Conservation (phyloP, 1,140 invertebrate species). For the Zelostemma sp. region DNA sequence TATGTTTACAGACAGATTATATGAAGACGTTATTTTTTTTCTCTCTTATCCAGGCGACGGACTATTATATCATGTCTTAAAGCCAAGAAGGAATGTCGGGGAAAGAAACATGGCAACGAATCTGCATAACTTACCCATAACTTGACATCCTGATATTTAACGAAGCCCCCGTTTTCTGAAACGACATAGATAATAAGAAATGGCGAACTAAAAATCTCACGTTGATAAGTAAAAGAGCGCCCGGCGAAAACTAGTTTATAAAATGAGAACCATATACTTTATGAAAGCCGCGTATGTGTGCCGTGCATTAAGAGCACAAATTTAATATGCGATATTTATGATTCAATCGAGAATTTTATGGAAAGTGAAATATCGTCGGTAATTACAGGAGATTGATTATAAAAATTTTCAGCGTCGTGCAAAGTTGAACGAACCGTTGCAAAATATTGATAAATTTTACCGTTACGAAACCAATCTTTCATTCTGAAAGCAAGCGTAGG, state of each 20-base stretch:
- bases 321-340: too few relatives aligned
- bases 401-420: too few relatives aligned
- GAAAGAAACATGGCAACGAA: background rate
- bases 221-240: background rate
- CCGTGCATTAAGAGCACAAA: too few relatives aligned
- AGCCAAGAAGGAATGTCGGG: background rate
- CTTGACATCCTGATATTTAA: background rate
- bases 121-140: background rate
- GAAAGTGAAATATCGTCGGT: too few relatives aligned
- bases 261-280: background rate
- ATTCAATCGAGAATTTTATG: too few relatives aligned
- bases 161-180: background rate
- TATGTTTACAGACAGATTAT: too few relatives aligned
- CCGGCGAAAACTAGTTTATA: background rate
- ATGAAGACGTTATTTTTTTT: too few relatives aligned
- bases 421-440: too few relatives aligned
- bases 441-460: too few relatives aligned
- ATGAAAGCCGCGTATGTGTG: too few relatives aligned
- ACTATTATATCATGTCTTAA: slow-evolving; percentile 1
- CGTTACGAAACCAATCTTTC: too few relatives aligned
- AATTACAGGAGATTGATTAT: too few relatives aligned
- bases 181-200: background rate
- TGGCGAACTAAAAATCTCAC: background rate
- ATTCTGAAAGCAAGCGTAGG: background rate
- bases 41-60: background rate